These are phyloP conservation scores for Argyrosomus regius DNA, from an alignment of 2,797 vertebrate genomes.

Conservation along the genomic window DNA sequence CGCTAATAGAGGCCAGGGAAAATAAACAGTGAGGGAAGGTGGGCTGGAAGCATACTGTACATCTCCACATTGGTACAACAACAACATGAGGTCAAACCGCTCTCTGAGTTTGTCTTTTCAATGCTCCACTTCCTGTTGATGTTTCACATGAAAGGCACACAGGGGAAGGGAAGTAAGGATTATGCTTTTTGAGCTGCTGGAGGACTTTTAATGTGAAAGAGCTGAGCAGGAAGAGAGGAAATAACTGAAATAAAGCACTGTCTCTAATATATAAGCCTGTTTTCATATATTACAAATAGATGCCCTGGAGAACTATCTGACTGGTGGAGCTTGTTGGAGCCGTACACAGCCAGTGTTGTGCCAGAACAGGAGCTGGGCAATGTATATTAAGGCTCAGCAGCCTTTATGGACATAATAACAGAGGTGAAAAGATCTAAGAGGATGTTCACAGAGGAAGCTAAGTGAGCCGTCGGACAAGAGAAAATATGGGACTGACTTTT, in stretches of 20 bases:
- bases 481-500: too few species aligned
- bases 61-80: neutral
- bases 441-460: too few species aligned
- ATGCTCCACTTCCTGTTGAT: neutral
- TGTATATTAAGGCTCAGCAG: too few species aligned
- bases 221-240: neutral
- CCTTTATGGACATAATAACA: too few species aligned
- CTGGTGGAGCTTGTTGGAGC: too few species aligned
- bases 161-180: neutral
- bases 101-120: neutral
- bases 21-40: neutral
- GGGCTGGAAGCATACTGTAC: too few species aligned
- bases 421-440: too few species aligned
- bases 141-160: conserved; percentile 19
- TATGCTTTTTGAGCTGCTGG: neutral
- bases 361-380: too few species aligned
- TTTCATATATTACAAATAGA: too few species aligned
- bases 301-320: too few species aligned
- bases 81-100: neutral
- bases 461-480: too few species aligned
- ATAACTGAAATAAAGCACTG: neutral
- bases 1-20: neutral
- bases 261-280: neutral
- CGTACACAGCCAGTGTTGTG: too few species aligned
- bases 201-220: conserved; percentile 36